phyloP scores from a whole-genome alignment of 2,888 invertebrate species.

The Stramonita haemastoma region DNA sequence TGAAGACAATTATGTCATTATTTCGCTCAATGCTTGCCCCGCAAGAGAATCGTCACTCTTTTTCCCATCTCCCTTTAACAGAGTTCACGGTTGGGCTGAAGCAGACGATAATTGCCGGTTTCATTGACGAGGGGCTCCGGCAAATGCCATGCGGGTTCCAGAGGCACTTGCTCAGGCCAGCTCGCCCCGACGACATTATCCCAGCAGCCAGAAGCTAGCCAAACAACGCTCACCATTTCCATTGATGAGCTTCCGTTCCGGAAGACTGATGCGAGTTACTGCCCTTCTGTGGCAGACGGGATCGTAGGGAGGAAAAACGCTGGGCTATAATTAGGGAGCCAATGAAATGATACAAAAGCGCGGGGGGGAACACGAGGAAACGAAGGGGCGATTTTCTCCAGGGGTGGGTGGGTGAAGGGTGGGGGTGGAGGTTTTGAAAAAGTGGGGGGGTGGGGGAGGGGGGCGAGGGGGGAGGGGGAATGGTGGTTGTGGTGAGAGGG shows the following conservation, averaged over 20 bases:
- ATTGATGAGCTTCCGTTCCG: constrained; percentile 23
- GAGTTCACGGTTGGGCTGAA: not conserved
- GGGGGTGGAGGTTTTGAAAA: not conserved
- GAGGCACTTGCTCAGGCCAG: not conserved
- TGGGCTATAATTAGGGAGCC: not conserved
- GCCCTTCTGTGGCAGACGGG: not conserved
- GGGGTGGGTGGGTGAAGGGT: not conserved
- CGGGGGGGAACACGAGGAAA: not conserved
- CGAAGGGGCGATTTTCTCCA: not conserved
- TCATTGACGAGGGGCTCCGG: not conserved
- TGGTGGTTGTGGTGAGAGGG: not conserved
- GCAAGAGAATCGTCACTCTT: constrained; percentile 11
- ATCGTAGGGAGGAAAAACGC: not conserved
- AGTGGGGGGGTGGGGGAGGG: not conserved
- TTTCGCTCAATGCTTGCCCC: constrained; percentile 14
- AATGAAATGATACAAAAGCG: not conserved
- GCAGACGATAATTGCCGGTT: constrained; percentile 21
- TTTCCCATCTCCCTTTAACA: not conserved
- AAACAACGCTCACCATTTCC: not conserved
- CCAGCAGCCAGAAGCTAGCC: constrained; percentile 4
- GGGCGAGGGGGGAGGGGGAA: not conserved
- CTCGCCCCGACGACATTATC: not conserved
- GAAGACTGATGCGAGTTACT: constrained; percentile 16
- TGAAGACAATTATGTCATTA: constrained; percentile 13
- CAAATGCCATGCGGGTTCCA: not conserved